A percentile compares a stretch with the other conserved stretches of the same genome.
Conservation (phyloP, 1,140 invertebrate genomes). For the Sycophila sp. region DNA sequence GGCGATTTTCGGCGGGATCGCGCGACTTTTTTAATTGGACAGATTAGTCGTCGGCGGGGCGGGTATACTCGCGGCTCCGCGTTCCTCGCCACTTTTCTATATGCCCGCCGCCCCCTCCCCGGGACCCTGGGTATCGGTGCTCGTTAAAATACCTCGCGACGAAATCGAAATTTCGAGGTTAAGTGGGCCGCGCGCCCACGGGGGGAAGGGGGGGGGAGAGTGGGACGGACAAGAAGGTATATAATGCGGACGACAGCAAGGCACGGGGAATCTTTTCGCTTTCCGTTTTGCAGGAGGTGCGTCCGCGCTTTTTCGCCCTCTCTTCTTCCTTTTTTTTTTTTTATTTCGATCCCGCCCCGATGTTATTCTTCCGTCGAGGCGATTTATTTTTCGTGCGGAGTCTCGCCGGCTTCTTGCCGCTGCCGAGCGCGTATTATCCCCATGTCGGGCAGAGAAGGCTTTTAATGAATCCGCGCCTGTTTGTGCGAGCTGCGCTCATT, state of each 20-base stretch:
- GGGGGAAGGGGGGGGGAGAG: neutral
- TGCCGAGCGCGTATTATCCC: neutral
- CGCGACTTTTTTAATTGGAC: conserved; percentile 62
- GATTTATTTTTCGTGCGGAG: conserved; percentile 24
- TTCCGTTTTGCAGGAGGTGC: conserved; percentile 17
- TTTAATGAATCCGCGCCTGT: no score
- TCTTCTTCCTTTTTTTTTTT: conserved; percentile 15
- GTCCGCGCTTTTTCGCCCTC: conserved; percentile 15
- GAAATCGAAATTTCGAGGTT: conserved; percentile 66
- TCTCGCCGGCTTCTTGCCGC: neutral
- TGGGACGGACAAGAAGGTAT: no score
- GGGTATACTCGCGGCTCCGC: neutral
- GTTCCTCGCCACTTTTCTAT: neutral
- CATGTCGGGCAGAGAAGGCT: no score
- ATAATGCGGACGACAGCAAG: conserved; percentile 19
- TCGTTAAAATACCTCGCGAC: conserved; percentile 66
- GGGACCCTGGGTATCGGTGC: conserved; percentile 52
- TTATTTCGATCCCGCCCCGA: conserved; percentile 31
- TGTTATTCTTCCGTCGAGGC: neutral
- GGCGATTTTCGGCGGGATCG: conserved; percentile 43
- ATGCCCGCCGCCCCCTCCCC: neutral
- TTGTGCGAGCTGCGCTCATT: neutral
- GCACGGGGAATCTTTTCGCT: conserved; percentile 18
- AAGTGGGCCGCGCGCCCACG: conserved; percentile 45
- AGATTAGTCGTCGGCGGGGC: no score